phyloP scores from a whole-genome alignment of 1,140 invertebrate genomes.

The Diorhabda sublineata region DNA sequence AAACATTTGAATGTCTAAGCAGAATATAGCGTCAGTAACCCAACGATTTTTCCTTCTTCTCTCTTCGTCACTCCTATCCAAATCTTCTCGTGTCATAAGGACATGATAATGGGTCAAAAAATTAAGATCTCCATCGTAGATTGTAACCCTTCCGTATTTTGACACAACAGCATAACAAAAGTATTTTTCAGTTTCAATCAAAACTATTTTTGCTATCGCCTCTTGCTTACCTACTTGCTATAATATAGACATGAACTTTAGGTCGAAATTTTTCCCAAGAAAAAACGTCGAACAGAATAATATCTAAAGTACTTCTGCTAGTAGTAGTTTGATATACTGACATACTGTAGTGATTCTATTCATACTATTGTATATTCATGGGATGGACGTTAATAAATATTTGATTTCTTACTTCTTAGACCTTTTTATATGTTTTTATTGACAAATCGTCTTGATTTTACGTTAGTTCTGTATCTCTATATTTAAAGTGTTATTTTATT shows the following conservation, averaged over 20 bases:
- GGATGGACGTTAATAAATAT: too few species aligned
- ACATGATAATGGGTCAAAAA: conserved; percentile 51
- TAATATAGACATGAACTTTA: not conserved
- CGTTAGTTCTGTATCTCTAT: too few species aligned
- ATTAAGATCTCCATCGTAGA: conserved; percentile 51
- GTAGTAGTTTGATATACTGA: conserved; percentile 1
- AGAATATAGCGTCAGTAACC: conserved; percentile 56
- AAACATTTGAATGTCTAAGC: conserved; percentile 50
- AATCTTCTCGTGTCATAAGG: conserved; percentile 45
- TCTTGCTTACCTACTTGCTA: conserved; percentile 48
- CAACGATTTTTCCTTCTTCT: conserved; percentile 50
- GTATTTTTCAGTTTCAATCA: conserved; percentile 49
- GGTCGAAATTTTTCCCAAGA: not conserved
- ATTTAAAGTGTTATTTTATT: too few species aligned
- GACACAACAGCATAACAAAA: conserved; percentile 55
- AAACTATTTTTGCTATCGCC: conserved; percentile 52
- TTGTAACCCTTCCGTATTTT: conserved; percentile 51
- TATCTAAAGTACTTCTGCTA: not conserved
- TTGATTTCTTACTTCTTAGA: too few species aligned
- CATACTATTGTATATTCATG: too few species aligned
- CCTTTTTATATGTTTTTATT: too few species aligned
- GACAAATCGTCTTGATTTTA: too few species aligned
- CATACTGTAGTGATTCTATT: too few species aligned
- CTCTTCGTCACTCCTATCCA: conserved; percentile 34
- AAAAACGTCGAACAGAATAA: not conserved